Percentiles rank a stretch among this genome's conserved stretches.
phyloP scores from a whole-genome alignment of 2,797 vertebrate genomes.

The Rachycentron canadum region DNA sequence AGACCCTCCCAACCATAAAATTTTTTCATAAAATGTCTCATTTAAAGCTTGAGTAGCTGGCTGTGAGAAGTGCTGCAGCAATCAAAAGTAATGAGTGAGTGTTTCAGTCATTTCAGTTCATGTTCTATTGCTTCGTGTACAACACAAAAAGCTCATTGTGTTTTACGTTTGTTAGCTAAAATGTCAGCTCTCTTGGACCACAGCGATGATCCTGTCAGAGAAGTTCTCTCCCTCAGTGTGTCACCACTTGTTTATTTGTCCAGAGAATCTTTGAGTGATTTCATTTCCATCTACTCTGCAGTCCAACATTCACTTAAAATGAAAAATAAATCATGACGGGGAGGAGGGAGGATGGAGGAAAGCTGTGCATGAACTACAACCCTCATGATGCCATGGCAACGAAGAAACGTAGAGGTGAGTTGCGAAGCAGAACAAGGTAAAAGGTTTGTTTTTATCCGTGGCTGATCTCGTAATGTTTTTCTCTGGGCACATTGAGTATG shows the following conservation, averaged over 20 bases:
- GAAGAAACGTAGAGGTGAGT: slow-evolving; percentile 33
- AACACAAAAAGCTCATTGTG: background rate
- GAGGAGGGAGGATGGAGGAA: slow-evolving; percentile 19
- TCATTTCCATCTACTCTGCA: background rate
- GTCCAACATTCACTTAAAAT: slow-evolving; percentile 9
- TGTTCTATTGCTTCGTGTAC: background rate
- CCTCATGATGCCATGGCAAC: slow-evolving; percentile 60
- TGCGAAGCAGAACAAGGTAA: slow-evolving; percentile 38
- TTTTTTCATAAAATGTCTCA: slow-evolving; percentile 32
- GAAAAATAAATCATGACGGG: slow-evolving; percentile 19
- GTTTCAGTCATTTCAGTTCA: slow-evolving; percentile 17
- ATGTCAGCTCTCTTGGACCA: slow-evolving; percentile 6
- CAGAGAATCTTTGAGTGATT: slow-evolving; percentile 7
- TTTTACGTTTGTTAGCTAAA: slow-evolving; percentile 3
- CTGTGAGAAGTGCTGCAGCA: slow-evolving; percentile 17
- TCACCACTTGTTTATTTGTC: slow-evolving; percentile 29
- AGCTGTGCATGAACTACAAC: slow-evolving; percentile 23
- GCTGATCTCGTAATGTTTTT: slow-evolving; percentile 19
- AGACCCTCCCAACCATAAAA: slow-evolving; percentile 14
- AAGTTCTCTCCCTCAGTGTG: slow-evolving; percentile 6
- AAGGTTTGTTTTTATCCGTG: slow-evolving; percentile 9
- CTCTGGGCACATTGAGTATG: slow-evolving; percentile 26
- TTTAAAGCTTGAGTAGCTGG: slow-evolving; percentile 11
- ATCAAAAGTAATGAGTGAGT: slow-evolving; percentile 13
- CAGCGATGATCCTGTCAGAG: slow-evolving; percentile 6